phyloP scores from a whole-genome alignment of 2,113 vertebrate species.

The Misgurnus mizolepis region DNA sequence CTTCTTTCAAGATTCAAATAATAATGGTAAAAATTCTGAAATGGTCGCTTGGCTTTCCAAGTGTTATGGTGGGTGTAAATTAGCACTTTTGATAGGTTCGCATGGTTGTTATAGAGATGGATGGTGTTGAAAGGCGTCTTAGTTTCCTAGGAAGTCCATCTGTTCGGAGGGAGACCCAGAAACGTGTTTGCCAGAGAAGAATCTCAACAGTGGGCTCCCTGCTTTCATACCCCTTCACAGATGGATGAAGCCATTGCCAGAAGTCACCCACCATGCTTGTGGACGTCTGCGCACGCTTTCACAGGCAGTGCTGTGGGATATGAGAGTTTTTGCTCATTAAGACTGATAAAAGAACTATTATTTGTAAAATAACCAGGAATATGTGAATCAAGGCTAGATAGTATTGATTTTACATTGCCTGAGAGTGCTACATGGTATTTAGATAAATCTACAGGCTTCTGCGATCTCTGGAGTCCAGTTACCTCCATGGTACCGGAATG shows the following conservation, averaged over 20 bases:
- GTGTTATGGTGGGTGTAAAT: slow-evolving; percentile 44
- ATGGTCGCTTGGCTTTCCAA: slow-evolving; percentile 20
- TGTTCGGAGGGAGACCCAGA: slow-evolving; percentile 44
- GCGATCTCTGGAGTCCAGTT: no score
- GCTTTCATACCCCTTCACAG: slow-evolving; percentile 31
- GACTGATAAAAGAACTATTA: slow-evolving; percentile 12
- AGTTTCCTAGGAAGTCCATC: slow-evolving; percentile 44
- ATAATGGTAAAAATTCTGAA: slow-evolving; percentile 33
- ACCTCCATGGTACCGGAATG: no score
- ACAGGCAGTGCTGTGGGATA: not conserved
- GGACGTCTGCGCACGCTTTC: not conserved
- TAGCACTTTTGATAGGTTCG: slow-evolving; percentile 45
- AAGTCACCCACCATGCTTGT: slow-evolving; percentile 32
- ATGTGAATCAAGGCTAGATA: not conserved
- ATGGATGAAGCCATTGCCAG: slow-evolving; percentile 43
- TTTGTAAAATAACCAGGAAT: not conserved
- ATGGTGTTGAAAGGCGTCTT: slow-evolving; percentile 33
- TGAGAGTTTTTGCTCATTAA: slow-evolving; percentile 19
- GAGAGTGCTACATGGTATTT: not conserved
- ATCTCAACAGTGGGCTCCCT: slow-evolving; percentile 2
- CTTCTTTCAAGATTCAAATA: slow-evolving; percentile 11
- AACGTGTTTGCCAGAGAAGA: slow-evolving; percentile 34
- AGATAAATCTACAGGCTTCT: no score
- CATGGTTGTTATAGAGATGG: slow-evolving; percentile 45
- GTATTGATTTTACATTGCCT: not conserved